Evolutionary conservation across 2,113 vertebrate genomes (phyloP), one percentile per base, ranked within the genome.

Genomic region (Thermophis baileyi): DNA sequence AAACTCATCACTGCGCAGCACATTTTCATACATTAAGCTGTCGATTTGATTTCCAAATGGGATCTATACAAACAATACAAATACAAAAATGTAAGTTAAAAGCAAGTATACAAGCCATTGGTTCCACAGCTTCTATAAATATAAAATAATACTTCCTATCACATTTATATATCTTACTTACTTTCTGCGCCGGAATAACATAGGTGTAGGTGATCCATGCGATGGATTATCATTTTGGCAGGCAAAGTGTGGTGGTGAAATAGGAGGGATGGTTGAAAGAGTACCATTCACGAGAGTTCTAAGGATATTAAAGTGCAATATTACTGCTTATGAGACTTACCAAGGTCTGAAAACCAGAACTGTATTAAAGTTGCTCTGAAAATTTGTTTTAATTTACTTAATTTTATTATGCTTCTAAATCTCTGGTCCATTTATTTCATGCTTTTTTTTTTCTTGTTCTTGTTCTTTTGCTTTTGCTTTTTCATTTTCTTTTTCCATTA

Each of bases 161-260:
- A 40, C 16, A 69, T 1, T 63, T 1, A 86, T 74, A 86, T 51
- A 14, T 30, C 81, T 18, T 95, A 97, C 98, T 98, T 97, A 98
- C 98, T 98, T 98, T 95, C 97, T 97, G 96, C 97, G 97, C 96
- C 93, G 96, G 96, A 96, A 97, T 50, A 88, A 18, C 0, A 30
- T 86, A 63, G 95, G 90, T 3, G 94, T 90, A 91, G 94, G 3
- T 9, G 96, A 94, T 0, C 2, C 93, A 91, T 14, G 92, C 89
- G 93, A 85, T 53, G 97, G 94, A 93, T 94, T 96, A 87, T 46
- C 74, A 96, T 87, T 97, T 95, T 95, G 60, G 0, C 95, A 97
- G 25, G 95, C 74, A 93, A 95, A 40, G 69, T 95, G 95, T 2
- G 94, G 97, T 40, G 94, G 90, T 25, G 87, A 87, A 94, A 93